phyloP scores from a whole-genome alignment of 2,113 vertebrate species.

The Percina caprodes region DNA sequence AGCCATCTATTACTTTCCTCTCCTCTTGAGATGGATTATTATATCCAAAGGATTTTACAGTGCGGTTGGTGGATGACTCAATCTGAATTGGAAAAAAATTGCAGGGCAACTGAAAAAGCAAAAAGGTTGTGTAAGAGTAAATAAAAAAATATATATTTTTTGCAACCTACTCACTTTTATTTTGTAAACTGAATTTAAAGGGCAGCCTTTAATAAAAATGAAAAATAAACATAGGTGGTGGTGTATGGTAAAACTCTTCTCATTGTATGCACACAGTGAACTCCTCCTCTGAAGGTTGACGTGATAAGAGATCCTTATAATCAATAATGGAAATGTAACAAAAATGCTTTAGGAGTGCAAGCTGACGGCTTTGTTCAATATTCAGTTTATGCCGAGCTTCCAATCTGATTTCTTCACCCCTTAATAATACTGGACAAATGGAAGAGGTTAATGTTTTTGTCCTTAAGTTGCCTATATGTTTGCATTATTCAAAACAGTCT shows the following conservation, averaged over 20 bases:
- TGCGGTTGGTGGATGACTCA: not conserved
- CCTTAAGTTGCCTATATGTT: not conserved
- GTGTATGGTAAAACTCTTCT: not conserved
- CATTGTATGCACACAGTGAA: constrained; percentile 2
- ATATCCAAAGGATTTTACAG: not conserved
- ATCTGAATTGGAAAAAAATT: not conserved
- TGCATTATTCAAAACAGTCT: not conserved
- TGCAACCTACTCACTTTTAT: not conserved
- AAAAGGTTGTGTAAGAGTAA: not conserved
- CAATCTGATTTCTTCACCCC: not conserved
- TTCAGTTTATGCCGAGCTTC: not conserved
- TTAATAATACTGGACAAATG: not conserved
- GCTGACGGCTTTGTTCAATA: not conserved
- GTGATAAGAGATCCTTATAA: constrained; percentile 43
- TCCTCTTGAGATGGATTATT: not conserved
- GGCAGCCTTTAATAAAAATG: not conserved
- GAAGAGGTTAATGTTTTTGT: not conserved
- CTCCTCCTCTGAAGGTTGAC: not conserved
- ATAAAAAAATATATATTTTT: too few species aligned
- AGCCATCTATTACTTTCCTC: not conserved
- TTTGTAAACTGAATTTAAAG: not conserved
- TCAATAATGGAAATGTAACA: constrained; percentile 63
- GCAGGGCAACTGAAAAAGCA: not conserved
- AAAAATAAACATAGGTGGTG: not conserved
- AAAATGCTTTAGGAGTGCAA: constrained; percentile 1